Percentiles rank a stretch among this genome's conserved stretches.
These are phyloP conservation scores for Luehdorfia chinensis DNA, from an alignment of 1,140 invertebrate species.

Conservation along the genomic window DNA sequence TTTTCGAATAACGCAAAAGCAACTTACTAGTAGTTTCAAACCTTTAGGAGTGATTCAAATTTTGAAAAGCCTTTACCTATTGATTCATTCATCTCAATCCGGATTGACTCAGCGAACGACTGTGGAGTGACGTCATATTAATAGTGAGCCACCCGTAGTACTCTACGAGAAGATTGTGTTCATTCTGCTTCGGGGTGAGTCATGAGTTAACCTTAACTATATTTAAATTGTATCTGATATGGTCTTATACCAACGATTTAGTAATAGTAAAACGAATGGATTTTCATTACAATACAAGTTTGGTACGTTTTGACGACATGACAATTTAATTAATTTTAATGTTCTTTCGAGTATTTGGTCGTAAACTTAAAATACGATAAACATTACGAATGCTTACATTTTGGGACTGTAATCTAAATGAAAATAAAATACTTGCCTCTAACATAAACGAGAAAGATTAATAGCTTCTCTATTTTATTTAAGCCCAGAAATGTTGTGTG, in stretches of 20 bases:
- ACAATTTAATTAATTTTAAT: no score
- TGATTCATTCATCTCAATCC: constrained; percentile 39
- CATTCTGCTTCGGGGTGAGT: constrained; percentile 24
- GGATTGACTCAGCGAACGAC: constrained; percentile 42
- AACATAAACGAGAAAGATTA: no score
- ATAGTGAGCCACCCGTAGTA: constrained; percentile 34
- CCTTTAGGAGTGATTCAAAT: constrained; percentile 16
- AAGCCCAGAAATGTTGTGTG: no score
- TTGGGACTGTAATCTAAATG: no score
- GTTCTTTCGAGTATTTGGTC: no score
- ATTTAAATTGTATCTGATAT: constrained; percentile 8
- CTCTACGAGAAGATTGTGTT: constrained; percentile 26
- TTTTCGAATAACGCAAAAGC: no score
- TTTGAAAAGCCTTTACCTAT: constrained; percentile 21
- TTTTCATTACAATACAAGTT: no score
- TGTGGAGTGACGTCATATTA: constrained; percentile 46
- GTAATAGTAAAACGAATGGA: not conserved
- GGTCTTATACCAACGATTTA: constrained; percentile 1
- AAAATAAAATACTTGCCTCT: no score
- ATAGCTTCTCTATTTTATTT: no score
- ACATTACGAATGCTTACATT: no score
- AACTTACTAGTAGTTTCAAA: not conserved
- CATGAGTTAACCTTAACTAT: constrained; percentile 17
- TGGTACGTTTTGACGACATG: no score
- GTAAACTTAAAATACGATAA: no score